phyloP scores from a whole-genome alignment of 2,113 vertebrate genomes.

The Bambusicola thoracicus region DNA sequence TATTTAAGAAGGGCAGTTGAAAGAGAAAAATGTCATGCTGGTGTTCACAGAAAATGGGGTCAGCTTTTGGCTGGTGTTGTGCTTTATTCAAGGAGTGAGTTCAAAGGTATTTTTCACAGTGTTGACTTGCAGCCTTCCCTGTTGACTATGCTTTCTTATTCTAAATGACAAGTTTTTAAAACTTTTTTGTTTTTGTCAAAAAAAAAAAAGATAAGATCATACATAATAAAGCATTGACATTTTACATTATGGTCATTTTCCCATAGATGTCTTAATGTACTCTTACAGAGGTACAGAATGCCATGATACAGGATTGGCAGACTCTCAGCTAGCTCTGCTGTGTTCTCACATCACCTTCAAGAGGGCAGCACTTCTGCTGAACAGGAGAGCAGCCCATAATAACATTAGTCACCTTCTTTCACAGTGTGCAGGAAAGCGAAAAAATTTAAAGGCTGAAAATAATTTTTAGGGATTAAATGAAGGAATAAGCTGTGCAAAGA shows the following conservation, averaged over 20 bases:
- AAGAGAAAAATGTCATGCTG: not conserved
- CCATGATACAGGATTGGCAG: not conserved
- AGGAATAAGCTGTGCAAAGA: not conserved
- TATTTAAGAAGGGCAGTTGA: not conserved
- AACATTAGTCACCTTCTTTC: not conserved
- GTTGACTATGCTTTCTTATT: not conserved
- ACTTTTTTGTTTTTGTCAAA: not conserved
- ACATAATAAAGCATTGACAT: not conserved
- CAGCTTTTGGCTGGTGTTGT: not conserved
- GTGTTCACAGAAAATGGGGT: not conserved
- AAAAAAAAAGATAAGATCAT: not conserved
- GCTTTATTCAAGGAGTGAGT: not conserved
- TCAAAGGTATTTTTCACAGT: not conserved
- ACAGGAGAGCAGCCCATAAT: not conserved
- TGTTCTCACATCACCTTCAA: not conserved
- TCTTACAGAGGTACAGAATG: not conserved
- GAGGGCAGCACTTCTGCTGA: not conserved
- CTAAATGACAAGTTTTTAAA: not conserved
- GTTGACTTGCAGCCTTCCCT: not conserved
- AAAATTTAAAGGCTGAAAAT: not conserved
- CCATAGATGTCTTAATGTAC: not conserved
- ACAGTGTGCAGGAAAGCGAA: not conserved
- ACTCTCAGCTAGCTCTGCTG: not conserved
- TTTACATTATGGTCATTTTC: not conserved
- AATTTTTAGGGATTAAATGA: not conserved